phyloP scores from a whole-genome alignment of 1,140 invertebrate species.

The Cydia fagiglandana region DNA sequence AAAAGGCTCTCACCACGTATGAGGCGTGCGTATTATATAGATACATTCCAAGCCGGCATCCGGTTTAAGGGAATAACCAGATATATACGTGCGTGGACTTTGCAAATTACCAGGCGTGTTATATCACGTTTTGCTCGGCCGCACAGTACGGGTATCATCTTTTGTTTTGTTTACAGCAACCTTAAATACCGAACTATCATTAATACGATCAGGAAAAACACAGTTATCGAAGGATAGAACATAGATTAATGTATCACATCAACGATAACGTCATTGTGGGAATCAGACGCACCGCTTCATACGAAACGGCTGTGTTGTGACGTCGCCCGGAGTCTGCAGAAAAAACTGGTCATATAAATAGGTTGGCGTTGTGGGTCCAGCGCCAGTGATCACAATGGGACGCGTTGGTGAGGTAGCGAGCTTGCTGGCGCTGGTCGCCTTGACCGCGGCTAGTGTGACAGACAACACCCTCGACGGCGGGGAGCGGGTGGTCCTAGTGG shows the following conservation, averaged over 20 bases:
- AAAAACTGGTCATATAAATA: conserved; percentile 73
- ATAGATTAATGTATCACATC: conserved; percentile 30
- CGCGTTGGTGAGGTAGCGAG: conserved; percentile 57
- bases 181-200: background rate
- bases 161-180: conserved; percentile 39
- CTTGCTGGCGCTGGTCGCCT: conserved; percentile 51
- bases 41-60: conserved; percentile 48
- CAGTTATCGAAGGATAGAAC: conserved; percentile 15
- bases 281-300: conserved; percentile 49
- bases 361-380: conserved; percentile 60
- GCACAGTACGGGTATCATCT: conserved; percentile 36
- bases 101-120: conserved; percentile 53
- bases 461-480: conserved; percentile 62
- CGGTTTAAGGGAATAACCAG: conserved; percentile 71
- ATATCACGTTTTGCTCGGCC: conserved; percentile 44
- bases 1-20: conserved; percentile 39
- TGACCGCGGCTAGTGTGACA: conserved; percentile 50
- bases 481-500: conserved; percentile 61
- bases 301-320: conserved; percentile 50
- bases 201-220: background rate
- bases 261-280: conserved; percentile 63
- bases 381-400: conserved; percentile 69
- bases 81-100: conserved; percentile 53
- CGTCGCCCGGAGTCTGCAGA: conserved; percentile 52
- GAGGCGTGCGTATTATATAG: conserved; percentile 38